phyloP scores from a whole-genome alignment of 2,113 vertebrate genomes.

The Halcyon senegalensis region DNA sequence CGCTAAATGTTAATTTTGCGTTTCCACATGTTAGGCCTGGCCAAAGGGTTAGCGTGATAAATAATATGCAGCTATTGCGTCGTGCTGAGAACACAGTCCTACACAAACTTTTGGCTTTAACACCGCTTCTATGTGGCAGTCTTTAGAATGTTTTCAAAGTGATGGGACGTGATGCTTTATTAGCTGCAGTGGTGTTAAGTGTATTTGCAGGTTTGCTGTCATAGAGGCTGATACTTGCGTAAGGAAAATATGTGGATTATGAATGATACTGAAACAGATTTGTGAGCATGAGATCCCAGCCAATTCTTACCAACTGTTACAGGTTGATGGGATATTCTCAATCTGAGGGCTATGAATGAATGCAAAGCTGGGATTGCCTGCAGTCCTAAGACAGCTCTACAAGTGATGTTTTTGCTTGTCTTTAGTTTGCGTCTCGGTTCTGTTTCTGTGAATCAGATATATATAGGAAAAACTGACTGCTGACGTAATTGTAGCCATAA shows the following conservation, averaged over 20 bases:
- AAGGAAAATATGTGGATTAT: not conserved
- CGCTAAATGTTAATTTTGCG: not conserved
- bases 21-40: not conserved
- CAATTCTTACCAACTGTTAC: not conserved
- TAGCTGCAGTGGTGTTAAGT: not conserved
- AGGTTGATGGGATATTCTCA: not conserved
- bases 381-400: not conserved
- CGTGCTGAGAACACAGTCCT: fast-evolving
- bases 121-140: not conserved
- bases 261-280: not conserved
- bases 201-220: not conserved
- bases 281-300: not conserved
- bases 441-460: conserved; percentile 71
- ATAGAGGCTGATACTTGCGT: not conserved
- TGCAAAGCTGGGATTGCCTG: not conserved
- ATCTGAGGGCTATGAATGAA: not conserved
- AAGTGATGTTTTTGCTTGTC: conserved; percentile 62
- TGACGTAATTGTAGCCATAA: conserved; percentile 20
- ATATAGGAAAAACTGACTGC: conserved; percentile 68
- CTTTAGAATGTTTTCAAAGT: not conserved
- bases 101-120: not conserved
- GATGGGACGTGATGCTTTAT: not conserved
- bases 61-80: not conserved
- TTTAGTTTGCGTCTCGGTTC: conserved; percentile 58
- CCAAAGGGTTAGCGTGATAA: not conserved